These are phyloP conservation scores for Spodoptera litura DNA, from an alignment of 1,140 invertebrate genomes.

Conservation along the genomic window DNA sequence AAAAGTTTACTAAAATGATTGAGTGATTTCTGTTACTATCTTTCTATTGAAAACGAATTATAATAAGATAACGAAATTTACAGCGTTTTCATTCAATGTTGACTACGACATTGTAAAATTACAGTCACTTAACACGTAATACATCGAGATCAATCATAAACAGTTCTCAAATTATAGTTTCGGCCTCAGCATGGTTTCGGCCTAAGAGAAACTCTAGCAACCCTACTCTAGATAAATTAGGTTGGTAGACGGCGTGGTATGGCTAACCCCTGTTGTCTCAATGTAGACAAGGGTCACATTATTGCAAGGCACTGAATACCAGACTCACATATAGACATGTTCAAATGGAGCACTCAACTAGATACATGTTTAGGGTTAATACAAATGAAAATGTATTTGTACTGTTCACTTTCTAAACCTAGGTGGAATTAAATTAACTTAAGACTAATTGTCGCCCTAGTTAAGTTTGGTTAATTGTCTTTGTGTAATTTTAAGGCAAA, in stretches of 20 bases:
- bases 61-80: no score
- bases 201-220: neutral
- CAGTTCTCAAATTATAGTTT: no score
- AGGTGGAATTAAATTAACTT: neutral
- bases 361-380: neutral
- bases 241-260: neutral
- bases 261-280: constrained; percentile 22
- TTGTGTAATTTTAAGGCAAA: no score
- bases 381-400: neutral
- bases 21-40: no score
- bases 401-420: no score
- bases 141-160: no score
- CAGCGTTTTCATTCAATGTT: no score
- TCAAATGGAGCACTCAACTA: constrained; percentile 12
- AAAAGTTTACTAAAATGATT: no score
- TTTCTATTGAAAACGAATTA: no score
- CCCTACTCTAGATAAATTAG: constrained; percentile 10
- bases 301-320: constrained; percentile 27
- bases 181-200: neutral
- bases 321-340: neutral
- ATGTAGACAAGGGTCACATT: constrained; percentile 26
- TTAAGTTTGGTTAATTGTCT: no score
- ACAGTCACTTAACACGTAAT: no score
- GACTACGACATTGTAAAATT: no score
- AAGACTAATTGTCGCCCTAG: neutral